Percentiles rank a stretch among this genome's conserved stretches.
phyloP scores from a whole-genome alignment of 2,113 vertebrate genomes.

The Lagopus leucura region DNA sequence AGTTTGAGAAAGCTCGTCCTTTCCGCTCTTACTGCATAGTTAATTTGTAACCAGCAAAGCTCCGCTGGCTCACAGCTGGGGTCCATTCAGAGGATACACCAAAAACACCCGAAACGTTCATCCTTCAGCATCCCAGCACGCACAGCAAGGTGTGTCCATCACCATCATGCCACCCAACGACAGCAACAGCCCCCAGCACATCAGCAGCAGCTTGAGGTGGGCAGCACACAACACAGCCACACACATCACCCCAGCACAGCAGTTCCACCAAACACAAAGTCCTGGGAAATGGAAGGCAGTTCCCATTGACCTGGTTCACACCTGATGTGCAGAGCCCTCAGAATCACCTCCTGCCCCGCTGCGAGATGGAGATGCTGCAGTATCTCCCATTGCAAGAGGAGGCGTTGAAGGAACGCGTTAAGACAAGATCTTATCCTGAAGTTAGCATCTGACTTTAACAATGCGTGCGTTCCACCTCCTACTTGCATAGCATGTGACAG shows the following conservation, averaged over 20 bases:
- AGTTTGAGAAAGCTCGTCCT: background rate
- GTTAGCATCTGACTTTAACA: conserved; percentile 52
- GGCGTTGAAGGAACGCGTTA: conserved; percentile 24
- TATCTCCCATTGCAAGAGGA: background rate
- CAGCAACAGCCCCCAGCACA: background rate
- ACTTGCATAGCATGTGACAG: background rate
- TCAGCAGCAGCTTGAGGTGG: background rate
- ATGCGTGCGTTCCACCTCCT: conserved; percentile 38
- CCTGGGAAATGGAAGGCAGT: background rate
- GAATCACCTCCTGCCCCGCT: background rate
- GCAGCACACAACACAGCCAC: background rate
- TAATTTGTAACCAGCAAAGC: background rate
- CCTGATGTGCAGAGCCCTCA: conserved; percentile 8
- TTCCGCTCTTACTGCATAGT: fast-evolving
- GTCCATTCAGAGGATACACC: background rate
- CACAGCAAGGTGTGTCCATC: fast-evolving
- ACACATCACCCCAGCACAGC: background rate
- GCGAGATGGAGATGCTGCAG: background rate
- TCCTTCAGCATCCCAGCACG: background rate
- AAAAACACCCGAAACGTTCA: background rate
- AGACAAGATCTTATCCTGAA: conserved; percentile 33
- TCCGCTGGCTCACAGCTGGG: background rate
- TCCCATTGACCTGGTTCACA: background rate
- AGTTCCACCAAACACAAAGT: background rate
- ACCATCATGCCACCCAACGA: background rate